These are phyloP conservation scores for Poeciliopsis presidionis DNA, from an alignment of 2,797 vertebrate species.

Conservation along the genomic window DNA sequence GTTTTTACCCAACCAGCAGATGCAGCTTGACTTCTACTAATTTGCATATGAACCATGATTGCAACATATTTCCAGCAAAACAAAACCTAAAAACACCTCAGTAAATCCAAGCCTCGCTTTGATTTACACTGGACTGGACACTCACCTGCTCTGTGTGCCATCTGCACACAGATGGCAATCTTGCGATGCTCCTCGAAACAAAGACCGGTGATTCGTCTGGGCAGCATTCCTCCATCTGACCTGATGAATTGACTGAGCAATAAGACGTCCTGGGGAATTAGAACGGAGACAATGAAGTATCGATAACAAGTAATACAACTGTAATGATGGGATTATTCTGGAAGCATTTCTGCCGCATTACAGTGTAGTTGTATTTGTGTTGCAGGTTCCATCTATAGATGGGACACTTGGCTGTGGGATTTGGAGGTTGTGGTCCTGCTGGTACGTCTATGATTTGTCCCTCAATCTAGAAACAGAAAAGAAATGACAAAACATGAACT, in stretches of 20 bases:
- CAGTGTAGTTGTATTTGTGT: conserved; percentile 91
- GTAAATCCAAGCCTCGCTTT: not conserved
- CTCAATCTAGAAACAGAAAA: conserved; percentile 83
- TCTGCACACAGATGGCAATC: conserved; percentile 90
- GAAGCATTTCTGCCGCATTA: conserved; percentile 71
- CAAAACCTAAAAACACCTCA: not conserved
- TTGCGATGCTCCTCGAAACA: conserved; percentile 92
- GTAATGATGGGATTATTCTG: not conserved
- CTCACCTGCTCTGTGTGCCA: conserved; percentile 96
- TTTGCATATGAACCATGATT: not conserved
- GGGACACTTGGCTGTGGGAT: conserved; percentile 91
- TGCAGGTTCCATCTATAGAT: conserved; percentile 98
- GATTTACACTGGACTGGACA: too few relatives aligned
- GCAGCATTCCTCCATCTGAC: conserved; percentile 91
- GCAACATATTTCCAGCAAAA: not conserved
- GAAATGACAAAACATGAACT: not conserved
- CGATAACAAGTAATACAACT: not conserved
- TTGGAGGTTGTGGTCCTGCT: conserved; percentile 83
- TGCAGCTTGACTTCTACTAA: not conserved
- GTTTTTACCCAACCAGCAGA: not conserved
- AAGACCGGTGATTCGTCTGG: conserved; percentile 89
- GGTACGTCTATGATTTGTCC: conserved; percentile 77
- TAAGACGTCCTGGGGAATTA: conserved; percentile 86
- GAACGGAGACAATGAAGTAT: not conserved
- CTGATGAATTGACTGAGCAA: conserved; percentile 95